Evolutionary conservation across 2,113 vertebrate species (phyloP).

Genomic region (Leucosticte australis): DNA sequence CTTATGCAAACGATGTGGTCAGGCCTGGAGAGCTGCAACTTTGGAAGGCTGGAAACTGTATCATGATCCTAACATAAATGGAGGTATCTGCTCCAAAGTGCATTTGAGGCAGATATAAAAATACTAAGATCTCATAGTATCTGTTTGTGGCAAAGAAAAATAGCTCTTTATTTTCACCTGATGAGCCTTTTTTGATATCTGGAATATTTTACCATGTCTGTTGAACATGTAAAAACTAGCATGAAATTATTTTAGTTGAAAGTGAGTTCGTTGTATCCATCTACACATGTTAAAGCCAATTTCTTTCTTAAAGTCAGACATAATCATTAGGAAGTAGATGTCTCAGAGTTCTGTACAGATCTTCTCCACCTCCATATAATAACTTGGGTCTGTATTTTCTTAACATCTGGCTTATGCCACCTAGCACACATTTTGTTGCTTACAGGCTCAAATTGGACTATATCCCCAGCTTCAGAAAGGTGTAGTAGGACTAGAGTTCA

Average conservation of each 20-base stretch:
- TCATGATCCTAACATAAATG: slow-evolving; percentile 90
- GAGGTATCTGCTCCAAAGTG: slow-evolving; percentile 73
- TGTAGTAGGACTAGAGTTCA: not conserved
- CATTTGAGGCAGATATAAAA: not conserved
- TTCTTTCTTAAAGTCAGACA: not conserved
- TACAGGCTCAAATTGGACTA: not conserved
- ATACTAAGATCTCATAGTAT: not conserved
- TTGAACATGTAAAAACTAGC: not conserved
- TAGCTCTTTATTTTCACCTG: not conserved
- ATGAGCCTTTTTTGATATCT: not conserved
- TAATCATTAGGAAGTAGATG: not conserved
- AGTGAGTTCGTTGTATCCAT: not conserved
- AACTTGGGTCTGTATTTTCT: not conserved
- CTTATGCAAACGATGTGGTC: slow-evolving; percentile 93
- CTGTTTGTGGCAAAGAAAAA: not conserved
- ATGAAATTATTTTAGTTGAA: not conserved
- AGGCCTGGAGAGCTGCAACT: slow-evolving; percentile 96
- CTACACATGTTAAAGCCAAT: not conserved
- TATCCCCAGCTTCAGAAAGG: not conserved
- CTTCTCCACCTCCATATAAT: not conserved
- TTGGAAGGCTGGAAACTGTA: slow-evolving; percentile 98
- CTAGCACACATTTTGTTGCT: not conserved
- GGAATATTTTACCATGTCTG: not conserved
- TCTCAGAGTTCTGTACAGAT: not conserved
- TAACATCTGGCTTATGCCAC: not conserved